Conservation (phyloP, 2,888 invertebrate species). For the Hyalella azteca region DNA sequence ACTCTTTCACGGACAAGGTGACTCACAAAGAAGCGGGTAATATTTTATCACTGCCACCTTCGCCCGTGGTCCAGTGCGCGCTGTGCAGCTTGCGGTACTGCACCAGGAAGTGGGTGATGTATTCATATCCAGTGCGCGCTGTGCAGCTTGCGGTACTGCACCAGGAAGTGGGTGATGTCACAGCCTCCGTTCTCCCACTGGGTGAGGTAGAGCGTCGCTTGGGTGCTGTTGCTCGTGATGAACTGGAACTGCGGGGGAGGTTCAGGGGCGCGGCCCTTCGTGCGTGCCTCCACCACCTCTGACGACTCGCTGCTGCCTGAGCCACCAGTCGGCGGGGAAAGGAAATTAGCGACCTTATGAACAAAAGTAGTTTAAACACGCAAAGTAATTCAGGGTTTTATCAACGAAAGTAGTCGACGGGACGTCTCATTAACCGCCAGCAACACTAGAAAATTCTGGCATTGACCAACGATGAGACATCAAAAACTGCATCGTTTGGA, state of each 20-base stretch:
- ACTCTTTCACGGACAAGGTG: too few relatives aligned
- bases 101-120: slow-evolving; percentile 49
- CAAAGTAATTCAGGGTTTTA: too few relatives aligned
- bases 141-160: slow-evolving; percentile 44
- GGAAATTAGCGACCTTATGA: too few relatives aligned
- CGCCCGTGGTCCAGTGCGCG: slow-evolving; percentile 52
- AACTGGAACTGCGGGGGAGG: slow-evolving; percentile 57
- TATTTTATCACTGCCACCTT: neutral
- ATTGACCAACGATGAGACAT: too few relatives aligned
- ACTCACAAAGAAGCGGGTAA: too few relatives aligned
- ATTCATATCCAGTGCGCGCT: slow-evolving; percentile 44
- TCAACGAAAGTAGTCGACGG: too few relatives aligned
- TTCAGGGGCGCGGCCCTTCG: slow-evolving; percentile 52
- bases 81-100: slow-evolving; percentile 43
- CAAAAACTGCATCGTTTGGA: too few relatives aligned
- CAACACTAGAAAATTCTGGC: too few relatives aligned
- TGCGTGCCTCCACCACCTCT: slow-evolving; percentile 50
- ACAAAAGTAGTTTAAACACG: too few relatives aligned
- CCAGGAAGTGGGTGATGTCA: slow-evolving; percentile 51
- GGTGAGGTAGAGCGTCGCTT: slow-evolving; percentile 56
- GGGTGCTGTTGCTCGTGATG: slow-evolving; percentile 56
- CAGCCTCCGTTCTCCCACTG: slow-evolving; percentile 57
- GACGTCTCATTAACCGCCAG: too few relatives aligned
- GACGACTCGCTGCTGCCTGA: slow-evolving; percentile 52
- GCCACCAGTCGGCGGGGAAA: neutral